A percentile compares a stretch with the other conserved stretches of the same genome.
These are phyloP conservation scores for Nasonia longicornis DNA, from an alignment of 1,140 invertebrate species.

Conservation along the genomic window DNA sequence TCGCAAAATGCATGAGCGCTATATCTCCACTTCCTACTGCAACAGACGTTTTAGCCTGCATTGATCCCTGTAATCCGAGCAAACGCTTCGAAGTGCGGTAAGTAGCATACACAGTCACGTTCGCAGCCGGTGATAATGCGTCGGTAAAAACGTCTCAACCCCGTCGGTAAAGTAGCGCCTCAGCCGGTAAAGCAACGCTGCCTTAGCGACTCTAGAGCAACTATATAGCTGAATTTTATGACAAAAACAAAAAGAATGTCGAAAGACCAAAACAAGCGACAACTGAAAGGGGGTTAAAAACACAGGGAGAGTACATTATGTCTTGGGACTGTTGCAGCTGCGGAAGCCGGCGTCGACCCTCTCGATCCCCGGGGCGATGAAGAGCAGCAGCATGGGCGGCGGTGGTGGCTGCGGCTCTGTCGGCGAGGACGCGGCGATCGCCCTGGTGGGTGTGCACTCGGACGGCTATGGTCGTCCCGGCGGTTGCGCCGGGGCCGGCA, in stretches of 20 bases:
- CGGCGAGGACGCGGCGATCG: conserved; percentile 82
- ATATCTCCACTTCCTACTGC: neutral
- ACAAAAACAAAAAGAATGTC: neutral
- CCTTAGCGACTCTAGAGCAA: neutral
- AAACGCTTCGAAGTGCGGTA: neutral
- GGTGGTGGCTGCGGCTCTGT: conserved; percentile 71
- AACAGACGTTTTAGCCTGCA: neutral
- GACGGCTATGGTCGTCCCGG: conserved; percentile 76
- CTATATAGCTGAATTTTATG: neutral
- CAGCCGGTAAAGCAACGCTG: neutral
- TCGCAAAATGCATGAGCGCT: neutral
- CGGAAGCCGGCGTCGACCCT: conserved; percentile 96
- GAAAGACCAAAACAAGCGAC: neutral
- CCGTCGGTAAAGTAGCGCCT: neutral
- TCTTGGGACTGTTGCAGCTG: conserved; percentile 76
- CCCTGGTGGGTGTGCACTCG: conserved; percentile 85
- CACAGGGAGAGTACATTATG: neutral
- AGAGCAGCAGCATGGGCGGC: conserved; percentile 78
- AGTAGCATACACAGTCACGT: neutral
- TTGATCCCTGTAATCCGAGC: neutral
- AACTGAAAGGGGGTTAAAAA: neutral
- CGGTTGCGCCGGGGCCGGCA: conserved; percentile 71
- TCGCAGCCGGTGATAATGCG: neutral
- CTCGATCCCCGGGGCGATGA: conserved; percentile 94
- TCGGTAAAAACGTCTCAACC: neutral